These are phyloP conservation scores for Pelusios castaneus DNA, from an alignment of 2,113 vertebrate species.

Conservation along the genomic window DNA sequence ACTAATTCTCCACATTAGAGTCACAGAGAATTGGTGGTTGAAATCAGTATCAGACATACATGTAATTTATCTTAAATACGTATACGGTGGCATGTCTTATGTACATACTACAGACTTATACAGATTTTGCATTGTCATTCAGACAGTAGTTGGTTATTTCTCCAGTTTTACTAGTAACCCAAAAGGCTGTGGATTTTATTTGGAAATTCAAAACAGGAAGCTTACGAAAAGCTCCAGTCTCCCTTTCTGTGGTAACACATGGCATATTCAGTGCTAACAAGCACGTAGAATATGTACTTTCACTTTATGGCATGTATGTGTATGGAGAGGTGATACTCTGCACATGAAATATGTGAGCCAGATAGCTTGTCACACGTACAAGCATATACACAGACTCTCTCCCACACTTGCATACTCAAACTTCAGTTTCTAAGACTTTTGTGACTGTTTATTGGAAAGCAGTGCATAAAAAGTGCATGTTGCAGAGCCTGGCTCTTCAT, in stretches of 20 bases:
- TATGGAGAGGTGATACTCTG: neutral
- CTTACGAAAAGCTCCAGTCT: accelerated
- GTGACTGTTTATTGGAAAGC: neutral
- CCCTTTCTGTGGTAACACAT: neutral
- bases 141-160: neutral
- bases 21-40: neutral
- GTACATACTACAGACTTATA: neutral
- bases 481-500: neutral
- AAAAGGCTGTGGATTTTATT: neutral
- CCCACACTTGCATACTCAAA: neutral
- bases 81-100: neutral
- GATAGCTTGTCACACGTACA: neutral
- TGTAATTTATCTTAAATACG: constrained; percentile 44
- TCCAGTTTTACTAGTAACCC: neutral
- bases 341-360: neutral
- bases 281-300: neutral
- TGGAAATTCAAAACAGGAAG: neutral
- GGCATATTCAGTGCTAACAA: neutral
- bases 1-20: neutral
- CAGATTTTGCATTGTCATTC: constrained; percentile 1
- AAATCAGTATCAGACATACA: neutral
- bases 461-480: accelerated
- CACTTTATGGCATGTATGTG: accelerated
- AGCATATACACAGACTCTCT: neutral
- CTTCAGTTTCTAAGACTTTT: accelerated